Base-by-base conservation (phyloP, 2,888 invertebrate genomes). In the Chymomyza procnemis region DNA sequence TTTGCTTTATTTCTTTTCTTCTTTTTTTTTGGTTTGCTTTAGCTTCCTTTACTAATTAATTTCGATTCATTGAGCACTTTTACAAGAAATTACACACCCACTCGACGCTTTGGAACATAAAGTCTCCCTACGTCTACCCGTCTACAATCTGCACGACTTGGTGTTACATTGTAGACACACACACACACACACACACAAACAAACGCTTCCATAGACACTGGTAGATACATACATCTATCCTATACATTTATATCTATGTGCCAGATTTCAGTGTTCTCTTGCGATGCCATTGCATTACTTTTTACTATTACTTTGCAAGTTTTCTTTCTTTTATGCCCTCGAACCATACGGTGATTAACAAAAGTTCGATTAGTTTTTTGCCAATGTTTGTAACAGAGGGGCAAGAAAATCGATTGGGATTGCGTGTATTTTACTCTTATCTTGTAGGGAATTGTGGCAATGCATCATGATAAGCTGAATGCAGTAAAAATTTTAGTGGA, bases 41-140 rank as follows among this genome's bases (percentile, higher is more conserved):
- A 64, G 74, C 76, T 82, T 88, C 82, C 76, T 69, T 71, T 81
- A 85, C 76, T 85, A 85, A 87, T 88, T 88, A 87, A 85, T 88
- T 87, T 83, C 88, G 83, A 81, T 88, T 88, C 88, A 88, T 85
- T 88, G 88, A 88, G 83, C 87, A 74, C 76, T 83, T 73, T 80
- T 76, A 81, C 81, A 80, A 84, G 79, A 75, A 80, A 86, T 86
- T 84, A 81, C 84, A 82, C 77, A 78, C 80, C 80, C 80, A 78
- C 78, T 73, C 69, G 56, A 12, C 2, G 54, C 21, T 41, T 41
- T 41, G 34, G 12, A 41, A 41, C 34, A 12, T 14, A 12, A 41
- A 41, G 2, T n/a, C n/a, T n/a, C n/a, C n/a, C n/a, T n/a, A n/a
- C n/a, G n/a, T n/a, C n/a, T n/a, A n/a, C 34, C 6, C 34, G 12